These are phyloP conservation scores for Galaxea fascicularis DNA, from an alignment of 92 coral and sea anemone species.

Conservation along the genomic window DNA sequence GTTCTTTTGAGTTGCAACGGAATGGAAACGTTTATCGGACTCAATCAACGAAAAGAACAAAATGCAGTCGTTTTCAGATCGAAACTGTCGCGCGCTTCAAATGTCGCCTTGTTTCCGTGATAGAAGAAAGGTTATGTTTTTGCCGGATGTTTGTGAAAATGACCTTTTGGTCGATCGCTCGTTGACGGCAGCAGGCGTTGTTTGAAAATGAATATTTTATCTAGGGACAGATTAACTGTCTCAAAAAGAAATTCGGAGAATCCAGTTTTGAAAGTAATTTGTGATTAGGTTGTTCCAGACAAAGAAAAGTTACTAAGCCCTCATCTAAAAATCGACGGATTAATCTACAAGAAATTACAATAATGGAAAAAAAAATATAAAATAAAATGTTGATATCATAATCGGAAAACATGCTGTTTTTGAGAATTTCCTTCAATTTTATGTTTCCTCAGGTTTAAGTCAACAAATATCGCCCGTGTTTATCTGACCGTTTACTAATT, in stretches of 20 bases:
- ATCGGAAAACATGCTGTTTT: neutral
- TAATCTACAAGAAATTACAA: neutral
- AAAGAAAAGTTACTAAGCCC: neutral
- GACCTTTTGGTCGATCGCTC: constrained; percentile 6
- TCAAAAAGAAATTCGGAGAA: neutral
- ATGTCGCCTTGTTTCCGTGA: neutral
- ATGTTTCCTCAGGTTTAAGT: constrained; percentile 8
- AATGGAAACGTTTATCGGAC: neutral
- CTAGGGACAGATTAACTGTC: neutral
- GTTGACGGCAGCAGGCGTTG: constrained; percentile 18
- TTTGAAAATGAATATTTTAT: constrained; percentile 34
- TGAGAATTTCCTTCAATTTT: constrained; percentile 9
- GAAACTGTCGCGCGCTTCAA: constrained; percentile 15
- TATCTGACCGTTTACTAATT: constrained; percentile 18
- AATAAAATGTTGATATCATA: neutral
- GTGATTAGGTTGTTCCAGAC: neutral
- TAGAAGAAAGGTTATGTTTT: no score
- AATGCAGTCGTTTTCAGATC: neutral
- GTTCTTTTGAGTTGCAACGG: constrained; percentile 18
- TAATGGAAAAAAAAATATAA: neutral
- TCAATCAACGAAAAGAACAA: neutral
- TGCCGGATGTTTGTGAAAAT: constrained; percentile 37
- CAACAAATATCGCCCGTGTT: constrained; percentile 7
- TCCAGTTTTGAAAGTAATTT: constrained; percentile 9
- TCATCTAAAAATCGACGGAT: neutral